Evolutionary conservation across 2,113 vertebrate species (phyloP).

Genomic region (Chroicocephalus ridibundus): DNA sequence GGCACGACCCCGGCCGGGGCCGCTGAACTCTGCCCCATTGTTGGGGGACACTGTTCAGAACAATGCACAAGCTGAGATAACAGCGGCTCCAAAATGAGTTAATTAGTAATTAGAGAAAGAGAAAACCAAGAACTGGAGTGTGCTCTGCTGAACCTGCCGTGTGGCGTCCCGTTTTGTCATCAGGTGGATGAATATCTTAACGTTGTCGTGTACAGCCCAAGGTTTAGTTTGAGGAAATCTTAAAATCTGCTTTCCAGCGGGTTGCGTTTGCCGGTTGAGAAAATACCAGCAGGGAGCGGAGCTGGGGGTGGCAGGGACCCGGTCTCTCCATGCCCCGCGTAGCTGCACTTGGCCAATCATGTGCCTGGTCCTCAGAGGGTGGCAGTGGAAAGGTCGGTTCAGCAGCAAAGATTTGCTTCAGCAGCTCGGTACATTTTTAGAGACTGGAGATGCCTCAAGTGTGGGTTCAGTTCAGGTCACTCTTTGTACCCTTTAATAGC

Average conservation of each 20-base stretch:
- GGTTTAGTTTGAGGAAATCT: background rate
- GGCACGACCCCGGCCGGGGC: background rate
- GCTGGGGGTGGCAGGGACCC: background rate
- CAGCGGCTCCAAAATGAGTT: conserved; percentile 21
- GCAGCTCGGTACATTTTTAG: conserved; percentile 56
- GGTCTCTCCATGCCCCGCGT: background rate
- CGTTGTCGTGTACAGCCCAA: fast-evolving
- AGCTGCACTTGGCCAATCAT: background rate
- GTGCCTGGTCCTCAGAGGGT: background rate
- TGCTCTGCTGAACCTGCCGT: background rate
- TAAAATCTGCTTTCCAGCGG: background rate
- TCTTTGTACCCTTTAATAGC: conserved; percentile 54
- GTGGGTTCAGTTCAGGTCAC: conserved; percentile 47
- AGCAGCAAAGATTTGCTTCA: background rate
- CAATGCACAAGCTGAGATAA: background rate
- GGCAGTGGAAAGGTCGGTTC: conserved; percentile 5
- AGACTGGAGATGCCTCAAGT: conserved; percentile 39
- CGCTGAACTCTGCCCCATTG: background rate
- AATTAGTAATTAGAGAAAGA: conserved; percentile 43
- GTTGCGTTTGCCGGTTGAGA: conserved; percentile 12
- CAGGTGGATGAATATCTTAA: background rate
- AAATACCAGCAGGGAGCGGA: background rate
- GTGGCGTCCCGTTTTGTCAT: background rate
- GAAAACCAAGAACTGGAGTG: background rate
- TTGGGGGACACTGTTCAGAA: background rate